Conservation (phyloP, 2,113 vertebrate genomes). For the Nanorana parkeri region DNA sequence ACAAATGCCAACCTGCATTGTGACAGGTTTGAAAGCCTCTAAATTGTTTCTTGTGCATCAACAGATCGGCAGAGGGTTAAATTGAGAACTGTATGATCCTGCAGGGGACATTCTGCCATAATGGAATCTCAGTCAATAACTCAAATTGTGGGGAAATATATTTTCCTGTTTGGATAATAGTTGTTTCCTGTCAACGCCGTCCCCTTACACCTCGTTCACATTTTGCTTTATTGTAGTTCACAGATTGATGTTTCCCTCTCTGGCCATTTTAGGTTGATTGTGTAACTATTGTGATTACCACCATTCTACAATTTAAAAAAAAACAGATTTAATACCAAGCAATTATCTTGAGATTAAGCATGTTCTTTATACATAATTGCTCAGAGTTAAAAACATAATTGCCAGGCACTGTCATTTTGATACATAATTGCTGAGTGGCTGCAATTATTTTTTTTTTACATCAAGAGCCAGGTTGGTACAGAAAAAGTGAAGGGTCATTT, state of each 20-base stretch:
- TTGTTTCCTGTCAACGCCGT: not conserved
- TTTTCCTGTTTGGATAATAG: not conserved
- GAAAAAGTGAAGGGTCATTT: too few species aligned
- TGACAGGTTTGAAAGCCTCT: not conserved
- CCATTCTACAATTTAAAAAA: not conserved
- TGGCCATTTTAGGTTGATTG: not conserved
- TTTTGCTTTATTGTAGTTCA: not conserved
- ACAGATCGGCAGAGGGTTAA: not conserved
- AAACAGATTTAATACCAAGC: not conserved
- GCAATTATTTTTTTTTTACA: too few species aligned
- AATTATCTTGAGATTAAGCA: constrained; percentile 6
- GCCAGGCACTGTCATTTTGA: not conserved
- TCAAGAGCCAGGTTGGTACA: too few species aligned
- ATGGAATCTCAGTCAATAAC: not conserved
- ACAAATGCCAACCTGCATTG: not conserved
- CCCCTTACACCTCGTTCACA: not conserved
- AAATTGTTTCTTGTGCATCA: not conserved
- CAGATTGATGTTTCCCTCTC: not conserved
- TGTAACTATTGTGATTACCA: not conserved
- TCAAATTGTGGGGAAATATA: not conserved
- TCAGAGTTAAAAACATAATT: constrained; percentile 11
- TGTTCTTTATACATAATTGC: not conserved
- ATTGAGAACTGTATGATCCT: not conserved
- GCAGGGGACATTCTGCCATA: not conserved
- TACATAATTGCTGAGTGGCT: not conserved